Evolutionary conservation across 2,797 vertebrate genomes (phyloP), one percentile per base, ranked within the genome.

Genomic region (Eulemur albifrons): DNA sequence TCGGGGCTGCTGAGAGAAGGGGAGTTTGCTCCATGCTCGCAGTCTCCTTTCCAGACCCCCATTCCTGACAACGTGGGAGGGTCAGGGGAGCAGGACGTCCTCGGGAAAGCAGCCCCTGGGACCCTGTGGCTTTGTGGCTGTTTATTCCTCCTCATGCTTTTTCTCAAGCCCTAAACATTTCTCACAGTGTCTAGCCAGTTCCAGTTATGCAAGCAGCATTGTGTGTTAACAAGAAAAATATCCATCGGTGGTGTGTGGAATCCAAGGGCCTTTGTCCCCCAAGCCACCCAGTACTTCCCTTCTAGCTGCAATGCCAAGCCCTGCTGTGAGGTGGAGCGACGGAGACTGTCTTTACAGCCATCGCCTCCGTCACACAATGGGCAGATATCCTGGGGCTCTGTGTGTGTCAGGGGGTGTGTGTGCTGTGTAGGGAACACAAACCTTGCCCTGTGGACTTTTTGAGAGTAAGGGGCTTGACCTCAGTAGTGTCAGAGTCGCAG

Each of bases 151-250:
- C 81, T 97, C 84, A 89, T 93, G 84, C n/a, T 90, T 96, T 96
- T 96, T 90, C 83, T 96, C 73, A 88, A 97, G 77, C 57, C 84
- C 90, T 93, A 85, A 97, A 93, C n/a, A 54, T 93, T 97, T 97
- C 92, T 96, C 94, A 96, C 89, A 97, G n/a, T 82, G 92, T 96
- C 96, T 97, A 90, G 86, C 90, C 90, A 95, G 88, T 92, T 97
- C 48, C 57, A 77, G 76, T 90, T 97, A 95, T 73, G 61, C 93
- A 96, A 96, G 92, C 92, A 92, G 92, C 35, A 96, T 94, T 97
- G 93, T 96, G 90, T 90, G 52, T 93, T 98, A 97, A 96, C 77
- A 80, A 96, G 96, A 94, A 98, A 96, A 97, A 96, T 93, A 93
- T 87, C 93, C 90, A 92, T 79, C 5, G 0, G 67, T 93, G 32